These are phyloP conservation scores for Hypsibius dujardini DNA, from an alignment of 1,140 invertebrate species.

Conservation along the genomic window DNA sequence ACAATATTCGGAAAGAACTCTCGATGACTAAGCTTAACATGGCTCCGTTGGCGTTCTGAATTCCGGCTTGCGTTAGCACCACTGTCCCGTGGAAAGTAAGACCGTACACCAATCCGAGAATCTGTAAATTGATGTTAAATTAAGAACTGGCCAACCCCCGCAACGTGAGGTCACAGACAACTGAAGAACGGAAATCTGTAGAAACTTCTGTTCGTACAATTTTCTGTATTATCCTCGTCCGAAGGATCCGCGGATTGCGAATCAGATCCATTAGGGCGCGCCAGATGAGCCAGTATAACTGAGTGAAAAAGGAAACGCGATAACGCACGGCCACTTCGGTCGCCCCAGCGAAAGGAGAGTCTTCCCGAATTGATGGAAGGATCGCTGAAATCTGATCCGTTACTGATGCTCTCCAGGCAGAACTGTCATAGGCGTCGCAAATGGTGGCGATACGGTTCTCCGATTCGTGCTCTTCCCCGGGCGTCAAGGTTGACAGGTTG, in stretches of 20 bases:
- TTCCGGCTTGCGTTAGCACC: slow-evolving; percentile 65
- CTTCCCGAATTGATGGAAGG: too few species aligned
- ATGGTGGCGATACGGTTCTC: slow-evolving; percentile 43
- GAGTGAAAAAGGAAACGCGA: background rate
- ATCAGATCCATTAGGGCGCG: background rate
- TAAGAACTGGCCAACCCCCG: too few species aligned
- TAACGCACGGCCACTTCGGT: background rate
- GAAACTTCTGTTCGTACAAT: background rate
- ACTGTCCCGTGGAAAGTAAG: slow-evolving; percentile 64
- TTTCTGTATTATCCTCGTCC: background rate
- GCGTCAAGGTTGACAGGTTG: background rate
- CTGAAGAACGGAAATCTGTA: background rate
- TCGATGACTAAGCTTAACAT: slow-evolving; percentile 49
- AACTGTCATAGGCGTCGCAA: slow-evolving; percentile 51
- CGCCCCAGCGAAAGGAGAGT: background rate
- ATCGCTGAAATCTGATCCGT: too few species aligned
- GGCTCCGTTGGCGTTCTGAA: slow-evolving; percentile 87
- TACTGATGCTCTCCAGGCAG: slow-evolving; percentile 23
- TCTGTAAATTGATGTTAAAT: too few species aligned
- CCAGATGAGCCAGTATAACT: slow-evolving; percentile 2
- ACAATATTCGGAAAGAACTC: background rate
- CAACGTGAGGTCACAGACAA: background rate
- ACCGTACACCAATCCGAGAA: slow-evolving; percentile 33
- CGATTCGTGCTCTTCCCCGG: background rate
- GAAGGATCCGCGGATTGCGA: background rate